A percentile compares a stretch with the other conserved stretches of the same genome.
These are phyloP conservation scores for Gonatopus flavifemur DNA, from an alignment of 1,140 invertebrate genomes.

Conservation along the genomic window DNA sequence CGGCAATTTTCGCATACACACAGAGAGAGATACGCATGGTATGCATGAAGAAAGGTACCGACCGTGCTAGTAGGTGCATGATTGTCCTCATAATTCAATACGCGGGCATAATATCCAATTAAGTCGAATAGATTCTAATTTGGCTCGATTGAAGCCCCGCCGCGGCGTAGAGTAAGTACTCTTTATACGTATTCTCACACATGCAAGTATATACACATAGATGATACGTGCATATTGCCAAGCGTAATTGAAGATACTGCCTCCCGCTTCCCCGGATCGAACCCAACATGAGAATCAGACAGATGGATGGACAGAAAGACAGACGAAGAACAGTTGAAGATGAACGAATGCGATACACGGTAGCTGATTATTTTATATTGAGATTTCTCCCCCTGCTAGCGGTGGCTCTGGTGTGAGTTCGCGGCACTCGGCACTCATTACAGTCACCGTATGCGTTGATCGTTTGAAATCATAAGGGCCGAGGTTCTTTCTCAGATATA, in stretches of 20 bases:
- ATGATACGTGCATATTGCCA: neutral
- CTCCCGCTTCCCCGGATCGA: constrained; percentile 9
- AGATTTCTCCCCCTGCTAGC: constrained; percentile 2
- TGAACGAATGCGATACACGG: too few species aligned
- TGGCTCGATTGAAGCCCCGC: constrained; percentile 39
- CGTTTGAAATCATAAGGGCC: too few species aligned
- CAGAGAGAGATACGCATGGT: too few species aligned
- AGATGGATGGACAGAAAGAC: constrained; percentile 2
- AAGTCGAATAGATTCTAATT: constrained; percentile 50
- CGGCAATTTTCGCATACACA: too few species aligned
- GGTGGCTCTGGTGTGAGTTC: neutral
- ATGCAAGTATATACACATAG: too few species aligned
- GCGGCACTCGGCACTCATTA: constrained; percentile 11
- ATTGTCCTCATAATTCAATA: constrained; percentile 36
- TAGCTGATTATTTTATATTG: constrained; percentile 44
- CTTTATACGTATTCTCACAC: too few species aligned
- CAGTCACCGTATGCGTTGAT: constrained; percentile 9
- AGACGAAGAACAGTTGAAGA: too few species aligned
- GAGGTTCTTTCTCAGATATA: too few species aligned
- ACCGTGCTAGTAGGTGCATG: constrained; percentile 9
- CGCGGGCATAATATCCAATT: constrained; percentile 48
- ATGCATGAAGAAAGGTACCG: too few species aligned
- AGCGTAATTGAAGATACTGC: constrained; percentile 38
- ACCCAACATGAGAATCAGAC: too few species aligned
- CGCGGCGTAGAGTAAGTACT: constrained; percentile 19